Conservation (phyloP, 2,888 invertebrate genomes). For the Heliconius sara region DNA sequence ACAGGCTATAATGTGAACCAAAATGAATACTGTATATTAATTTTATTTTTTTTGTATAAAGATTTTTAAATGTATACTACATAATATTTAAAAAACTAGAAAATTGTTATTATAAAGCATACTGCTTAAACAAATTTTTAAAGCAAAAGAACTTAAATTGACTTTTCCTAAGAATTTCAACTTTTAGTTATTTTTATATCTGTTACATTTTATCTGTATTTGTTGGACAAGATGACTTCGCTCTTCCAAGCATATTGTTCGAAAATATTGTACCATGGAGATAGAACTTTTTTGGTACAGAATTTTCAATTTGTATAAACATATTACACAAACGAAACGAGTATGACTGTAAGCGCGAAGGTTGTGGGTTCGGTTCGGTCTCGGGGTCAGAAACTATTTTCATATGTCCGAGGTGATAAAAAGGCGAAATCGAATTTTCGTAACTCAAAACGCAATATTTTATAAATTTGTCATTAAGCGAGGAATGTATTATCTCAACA, state of each 20-base stretch:
- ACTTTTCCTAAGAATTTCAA: constrained; percentile 38
- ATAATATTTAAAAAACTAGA: not conserved
- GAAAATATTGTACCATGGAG: constrained; percentile 62
- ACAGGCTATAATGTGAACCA: too few species aligned
- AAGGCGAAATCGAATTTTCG: too few species aligned
- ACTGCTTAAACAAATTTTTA: not conserved
- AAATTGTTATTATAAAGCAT: too few species aligned
- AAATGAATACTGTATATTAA: not conserved
- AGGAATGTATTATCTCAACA: too few species aligned
- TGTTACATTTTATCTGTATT: constrained; percentile 65
- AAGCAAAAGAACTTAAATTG: not conserved
- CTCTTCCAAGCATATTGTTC: constrained; percentile 74
- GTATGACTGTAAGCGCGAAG: too few species aligned
- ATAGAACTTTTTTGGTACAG: constrained; percentile 21
- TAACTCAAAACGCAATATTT: too few species aligned
- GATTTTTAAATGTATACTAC: not conserved
- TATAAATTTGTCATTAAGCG: too few species aligned
- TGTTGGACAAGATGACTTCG: constrained; percentile 77
- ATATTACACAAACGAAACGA: not conserved
- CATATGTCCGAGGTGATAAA: too few species aligned
- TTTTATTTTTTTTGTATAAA: not conserved
- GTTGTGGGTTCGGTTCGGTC: too few species aligned
- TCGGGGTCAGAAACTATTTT: too few species aligned
- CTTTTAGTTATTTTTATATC: constrained; percentile 60
- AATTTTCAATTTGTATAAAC: constrained; percentile 19